Evolutionary conservation across 1,140 invertebrate species (phyloP), one percentile per base, ranked within the genome.

Genomic region (Scylla paramamosain): DNA sequence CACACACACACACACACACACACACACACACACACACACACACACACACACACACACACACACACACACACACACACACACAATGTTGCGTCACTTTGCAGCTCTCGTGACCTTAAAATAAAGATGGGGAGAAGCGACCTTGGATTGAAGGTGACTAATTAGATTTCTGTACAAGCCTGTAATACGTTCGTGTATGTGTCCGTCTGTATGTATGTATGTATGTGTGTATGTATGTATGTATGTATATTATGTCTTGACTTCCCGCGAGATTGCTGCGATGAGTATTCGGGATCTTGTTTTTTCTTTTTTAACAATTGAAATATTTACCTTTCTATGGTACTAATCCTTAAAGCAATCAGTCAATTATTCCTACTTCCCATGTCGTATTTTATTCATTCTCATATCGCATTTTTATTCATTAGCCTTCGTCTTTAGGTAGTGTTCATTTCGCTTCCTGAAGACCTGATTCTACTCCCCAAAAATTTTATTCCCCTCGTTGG

Each of bases 1-100:
- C 84, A 87, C 84, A 87, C 39, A 87, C 84, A 87, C 84, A 87
- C 84, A 87, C 31, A 87, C 31, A 87, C 84, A 87, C 83, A 84
- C 83, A 84, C 16, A 84, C 83, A 84, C 83, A 84, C 31, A 84
- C 83, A 84, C 83, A 84, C 83, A 84, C 83, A 84, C 83, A 84
- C 83, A 84, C 83, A 84, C 83, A 84, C 31, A 84, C 83, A 84
- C 83, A 84, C 83, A 84, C 83, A 84, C 83, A 84, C 83, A 84
- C 83, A 84, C 83, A 84, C 83, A 84, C 83, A 84, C 31, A 84
- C 83, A 84, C 83, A 84, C 83, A 84, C 83, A 28, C n/a, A n/a
- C n/a, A 84, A 28, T 59, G 52, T 12, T 59, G 52, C 52, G 52
- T 59, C 52, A 59, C 52, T 59, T 59, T 59, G 52, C 52, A 59